A percentile compares a stretch with the other conserved stretches of the same genome.
phyloP scores from a whole-genome alignment of 1,140 invertebrate species.

The Cylas formicarius region DNA sequence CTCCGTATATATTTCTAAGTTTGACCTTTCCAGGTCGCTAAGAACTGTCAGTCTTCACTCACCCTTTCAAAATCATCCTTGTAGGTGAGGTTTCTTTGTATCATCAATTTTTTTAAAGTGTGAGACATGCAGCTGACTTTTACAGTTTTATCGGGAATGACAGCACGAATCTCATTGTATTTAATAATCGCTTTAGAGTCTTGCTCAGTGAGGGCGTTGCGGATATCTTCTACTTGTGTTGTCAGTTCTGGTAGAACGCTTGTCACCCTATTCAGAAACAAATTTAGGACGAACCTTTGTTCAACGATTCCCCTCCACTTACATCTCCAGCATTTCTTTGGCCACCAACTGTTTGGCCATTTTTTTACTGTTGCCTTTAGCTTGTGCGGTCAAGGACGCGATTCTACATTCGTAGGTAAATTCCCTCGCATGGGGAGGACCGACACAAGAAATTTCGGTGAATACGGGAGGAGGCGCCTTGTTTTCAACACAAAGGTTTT shows the following conservation, averaged over 20 bases:
- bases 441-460: slow-evolving; percentile 54
- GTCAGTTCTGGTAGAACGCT: slow-evolving; percentile 22
- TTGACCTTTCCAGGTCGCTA: too few species aligned
- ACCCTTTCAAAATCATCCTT: slow-evolving; percentile 26
- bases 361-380: slow-evolving; percentile 49
- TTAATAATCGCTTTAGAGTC: slow-evolving; percentile 14
- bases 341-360: slow-evolving; percentile 51
- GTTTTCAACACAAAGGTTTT: slow-evolving; percentile 55
- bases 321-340: slow-evolving; percentile 46
- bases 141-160: slow-evolving; percentile 25
- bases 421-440: slow-evolving; percentile 61
- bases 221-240: slow-evolving; percentile 5
- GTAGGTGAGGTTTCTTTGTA: slow-evolving; percentile 19
- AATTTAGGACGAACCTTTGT: not conserved
- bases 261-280: slow-evolving; percentile 23
- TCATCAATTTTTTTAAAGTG: slow-evolving; percentile 24
- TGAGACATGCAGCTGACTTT: slow-evolving; percentile 22
- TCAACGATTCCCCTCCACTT: slow-evolving; percentile 1
- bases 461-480: slow-evolving; percentile 58
- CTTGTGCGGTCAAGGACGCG: slow-evolving; percentile 50
- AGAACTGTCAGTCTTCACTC: not conserved
- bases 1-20: not conserved
- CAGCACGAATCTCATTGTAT: slow-evolving; percentile 18
- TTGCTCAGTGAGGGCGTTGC: slow-evolving; percentile 8
- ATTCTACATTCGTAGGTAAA: slow-evolving; percentile 62